Conservation (phyloP, 2,797 vertebrate genomes). For the Bovichtus diacanthus region DNA sequence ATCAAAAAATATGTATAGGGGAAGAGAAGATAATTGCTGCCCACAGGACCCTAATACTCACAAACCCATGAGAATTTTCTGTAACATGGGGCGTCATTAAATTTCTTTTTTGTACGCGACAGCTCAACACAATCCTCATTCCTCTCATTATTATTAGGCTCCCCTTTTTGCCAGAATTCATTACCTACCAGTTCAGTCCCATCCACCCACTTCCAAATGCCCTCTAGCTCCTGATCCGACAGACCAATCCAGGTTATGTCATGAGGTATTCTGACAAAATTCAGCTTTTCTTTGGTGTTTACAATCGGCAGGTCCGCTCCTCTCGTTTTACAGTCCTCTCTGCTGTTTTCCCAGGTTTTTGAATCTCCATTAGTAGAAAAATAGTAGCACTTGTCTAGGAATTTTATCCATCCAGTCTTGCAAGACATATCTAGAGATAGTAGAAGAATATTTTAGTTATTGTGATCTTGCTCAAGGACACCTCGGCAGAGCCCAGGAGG, state of each 20-base stretch:
- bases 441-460: neutral
- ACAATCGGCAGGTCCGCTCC: slow-evolving; percentile 40
- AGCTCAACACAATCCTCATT: slow-evolving; percentile 46
- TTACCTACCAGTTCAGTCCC: neutral
- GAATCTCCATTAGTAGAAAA: neutral
- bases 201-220: slow-evolving; percentile 55
- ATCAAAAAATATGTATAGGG: neutral
- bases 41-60: slow-evolving; percentile 17
- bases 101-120: accelerated
- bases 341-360: slow-evolving; percentile 39
- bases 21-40: neutral
- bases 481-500: too few relatives aligned
- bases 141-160: slow-evolving; percentile 28
- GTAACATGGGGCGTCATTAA: slow-evolving; percentile 40
- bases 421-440: slow-evolving; percentile 13
- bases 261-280: slow-evolving; percentile 9
- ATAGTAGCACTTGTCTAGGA: slow-evolving; percentile 52
- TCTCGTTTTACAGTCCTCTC: slow-evolving; percentile 33
- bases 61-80: slow-evolving; percentile 31
- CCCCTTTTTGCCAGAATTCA: slow-evolving; percentile 21
- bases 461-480: too few relatives aligned
- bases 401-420: slow-evolving; percentile 20
- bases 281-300: slow-evolving; percentile 4
- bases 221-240: slow-evolving; percentile 1
- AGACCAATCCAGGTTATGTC: slow-evolving; percentile 47